phyloP scores from a whole-genome alignment of 2,888 invertebrate genomes.

The Listrodromus nycthemerus region DNA sequence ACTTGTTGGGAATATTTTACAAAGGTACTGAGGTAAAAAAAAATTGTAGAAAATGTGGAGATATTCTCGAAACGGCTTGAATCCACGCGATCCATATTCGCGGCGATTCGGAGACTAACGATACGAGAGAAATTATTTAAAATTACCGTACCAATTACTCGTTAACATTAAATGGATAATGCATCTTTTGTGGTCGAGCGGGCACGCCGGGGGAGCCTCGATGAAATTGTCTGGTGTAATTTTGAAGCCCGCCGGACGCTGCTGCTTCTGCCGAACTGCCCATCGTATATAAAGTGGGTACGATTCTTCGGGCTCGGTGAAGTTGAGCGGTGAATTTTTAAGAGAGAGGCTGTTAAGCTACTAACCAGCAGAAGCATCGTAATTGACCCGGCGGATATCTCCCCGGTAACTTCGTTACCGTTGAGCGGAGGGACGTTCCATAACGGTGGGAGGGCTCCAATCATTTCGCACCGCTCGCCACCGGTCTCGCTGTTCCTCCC shows the following conservation, averaged over 20 bases:
- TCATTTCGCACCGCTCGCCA: constrained; percentile 62
- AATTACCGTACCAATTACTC: constrained; percentile 47
- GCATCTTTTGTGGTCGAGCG: constrained; percentile 36
- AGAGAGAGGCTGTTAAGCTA: constrained; percentile 31
- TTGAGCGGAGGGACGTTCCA: constrained; percentile 50
- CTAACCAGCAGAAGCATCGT: constrained; percentile 60
- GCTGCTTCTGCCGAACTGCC: constrained; percentile 1
- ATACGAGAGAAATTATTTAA: constrained; percentile 43
- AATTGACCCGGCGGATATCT: constrained; percentile 68
- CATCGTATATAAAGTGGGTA: constrained; percentile 15
- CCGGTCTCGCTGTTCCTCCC: constrained; percentile 9
- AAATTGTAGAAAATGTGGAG: not conserved
- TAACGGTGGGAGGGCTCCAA: constrained; percentile 46
- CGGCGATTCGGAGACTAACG: not conserved
- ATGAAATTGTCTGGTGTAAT: constrained; percentile 62
- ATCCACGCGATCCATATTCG: not conserved
- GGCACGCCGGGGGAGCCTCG: constrained; percentile 64
- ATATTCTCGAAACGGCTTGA: not conserved
- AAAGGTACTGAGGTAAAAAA: too few relatives aligned
- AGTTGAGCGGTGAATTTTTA: constrained; percentile 54
- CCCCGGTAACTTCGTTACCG: constrained; percentile 65
- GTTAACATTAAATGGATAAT: constrained; percentile 53
- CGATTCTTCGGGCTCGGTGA: constrained; percentile 36
- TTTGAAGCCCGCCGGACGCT: constrained; percentile 57
- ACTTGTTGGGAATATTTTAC: too few relatives aligned